phyloP scores from a whole-genome alignment of 2,888 invertebrate genomes.

The Rugalucina vietnamica region DNA sequence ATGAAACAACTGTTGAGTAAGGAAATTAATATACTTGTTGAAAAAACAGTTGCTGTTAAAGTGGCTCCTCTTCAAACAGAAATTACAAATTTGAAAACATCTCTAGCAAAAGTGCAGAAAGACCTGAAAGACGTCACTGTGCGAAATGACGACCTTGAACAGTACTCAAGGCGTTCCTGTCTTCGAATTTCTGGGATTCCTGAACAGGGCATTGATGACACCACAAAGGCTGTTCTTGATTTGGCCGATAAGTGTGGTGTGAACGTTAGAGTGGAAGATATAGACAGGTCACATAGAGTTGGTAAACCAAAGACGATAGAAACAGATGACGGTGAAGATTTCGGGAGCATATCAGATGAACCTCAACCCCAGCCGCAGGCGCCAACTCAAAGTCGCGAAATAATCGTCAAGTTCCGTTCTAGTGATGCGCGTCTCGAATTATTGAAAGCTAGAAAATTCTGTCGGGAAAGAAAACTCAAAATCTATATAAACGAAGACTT shows the following conservation, averaged over 20 bases:
- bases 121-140: background rate
- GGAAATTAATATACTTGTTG: background rate
- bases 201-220: background rate
- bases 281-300: background rate
- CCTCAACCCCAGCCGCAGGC: too few relatives aligned
- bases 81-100: background rate
- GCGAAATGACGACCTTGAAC: background rate
- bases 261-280: background rate
- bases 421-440: background rate
- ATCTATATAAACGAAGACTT: background rate
- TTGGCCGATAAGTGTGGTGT: too few relatives aligned
- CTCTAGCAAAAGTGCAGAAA: background rate
- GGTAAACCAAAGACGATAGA: background rate
- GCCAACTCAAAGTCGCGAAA: background rate
- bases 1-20: background rate
- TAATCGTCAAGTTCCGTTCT: background rate
- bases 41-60: background rate
- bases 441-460: background rate
- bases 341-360: too few relatives aligned
- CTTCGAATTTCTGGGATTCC: background rate
- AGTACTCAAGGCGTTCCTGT: background rate
- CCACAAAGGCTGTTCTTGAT: background rate
- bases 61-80: background rate
- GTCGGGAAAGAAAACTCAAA: background rate
- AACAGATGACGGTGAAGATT: background rate